Evolutionary conservation across 2,113 vertebrate species (phyloP), one percentile per base, ranked within the genome.

Genomic region (Muntiacus muntjak): DNA sequence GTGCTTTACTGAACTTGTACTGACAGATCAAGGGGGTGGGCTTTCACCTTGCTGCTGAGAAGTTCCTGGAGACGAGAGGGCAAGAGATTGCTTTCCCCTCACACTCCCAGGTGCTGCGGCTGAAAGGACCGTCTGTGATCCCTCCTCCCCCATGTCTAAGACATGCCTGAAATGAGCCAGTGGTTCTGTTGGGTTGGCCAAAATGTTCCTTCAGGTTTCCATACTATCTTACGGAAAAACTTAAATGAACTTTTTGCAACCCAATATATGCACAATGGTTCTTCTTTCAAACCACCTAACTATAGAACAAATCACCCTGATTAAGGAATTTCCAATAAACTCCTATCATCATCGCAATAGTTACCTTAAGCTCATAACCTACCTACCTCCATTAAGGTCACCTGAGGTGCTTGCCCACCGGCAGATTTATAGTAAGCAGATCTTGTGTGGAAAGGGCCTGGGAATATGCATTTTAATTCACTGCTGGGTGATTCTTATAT

Each of bases 321-420:
- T 40, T 83, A 55, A 58, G 71, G 23, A 95, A 94, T 89, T 86
- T 54, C 54, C 57, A 54, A 82, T 89, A 45, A 55, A 10, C 28
- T 96, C 84, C 9, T 19, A 47, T 47, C 43, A 55, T 43, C 62
- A 12, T 17, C 6, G 2, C 23, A 9, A 30, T 11, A 50, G 25
- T 60, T 67, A 93, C 64, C 33, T 79, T 40, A 64, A 26, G 76
- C 33, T 19, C 21, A 28, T 57, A 47, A 57, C 1, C 16, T 36
- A 57, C 1, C 16, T 36, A 4, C 45, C 64, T 52, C 47, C 1
- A 1, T 15, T 36, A 19, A 3, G 3, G 7, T 54, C 36, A 21
- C 21, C 5, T 0, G 25, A 36, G 23, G 19, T 79, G 21, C 26
- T 52, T 47, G 47, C 7, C 26, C 8, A 36, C 1, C 0, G 14